These are phyloP conservation scores for Lagopus muta DNA, from an alignment of 2,113 vertebrate genomes.

Conservation along the genomic window DNA sequence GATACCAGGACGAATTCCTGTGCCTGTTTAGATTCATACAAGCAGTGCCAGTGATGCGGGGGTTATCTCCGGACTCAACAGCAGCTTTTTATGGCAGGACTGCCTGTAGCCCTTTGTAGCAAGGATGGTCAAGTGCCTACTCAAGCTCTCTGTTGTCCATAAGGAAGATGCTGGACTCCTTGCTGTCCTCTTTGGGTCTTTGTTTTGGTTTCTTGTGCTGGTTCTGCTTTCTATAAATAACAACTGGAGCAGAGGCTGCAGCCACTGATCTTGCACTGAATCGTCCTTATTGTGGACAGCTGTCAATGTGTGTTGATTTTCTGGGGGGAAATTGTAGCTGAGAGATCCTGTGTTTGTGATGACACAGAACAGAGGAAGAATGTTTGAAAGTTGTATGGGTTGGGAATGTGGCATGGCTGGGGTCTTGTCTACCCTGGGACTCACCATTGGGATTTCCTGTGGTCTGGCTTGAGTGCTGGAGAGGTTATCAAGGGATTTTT, in stretches of 20 bases:
- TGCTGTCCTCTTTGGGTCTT: fast-evolving
- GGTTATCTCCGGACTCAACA: background rate
- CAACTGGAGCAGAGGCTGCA: background rate
- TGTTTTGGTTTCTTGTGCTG: constrained; percentile 22
- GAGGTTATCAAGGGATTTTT: background rate
- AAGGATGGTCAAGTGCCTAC: background rate
- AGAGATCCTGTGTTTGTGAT: background rate
- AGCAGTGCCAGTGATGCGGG: background rate
- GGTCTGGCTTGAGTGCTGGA: background rate
- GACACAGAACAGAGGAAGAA: background rate
- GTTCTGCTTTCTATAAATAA: constrained; percentile 53
- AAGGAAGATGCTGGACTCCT: background rate
- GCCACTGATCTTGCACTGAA: background rate
- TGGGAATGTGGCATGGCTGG: background rate
- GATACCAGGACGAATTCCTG: background rate
- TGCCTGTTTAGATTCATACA: background rate
- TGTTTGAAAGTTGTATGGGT: background rate
- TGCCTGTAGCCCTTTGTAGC: background rate
- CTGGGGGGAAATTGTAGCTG: background rate
- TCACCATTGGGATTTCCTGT: fast-evolving
- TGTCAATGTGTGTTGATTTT: background rate
- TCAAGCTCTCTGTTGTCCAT: background rate
- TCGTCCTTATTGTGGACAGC: background rate
- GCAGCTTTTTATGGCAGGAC: background rate
- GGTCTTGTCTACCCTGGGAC: background rate